These are phyloP conservation scores for Drosophila tripunctata DNA, from an alignment of 2,888 invertebrate genomes.

Conservation along the genomic window DNA sequence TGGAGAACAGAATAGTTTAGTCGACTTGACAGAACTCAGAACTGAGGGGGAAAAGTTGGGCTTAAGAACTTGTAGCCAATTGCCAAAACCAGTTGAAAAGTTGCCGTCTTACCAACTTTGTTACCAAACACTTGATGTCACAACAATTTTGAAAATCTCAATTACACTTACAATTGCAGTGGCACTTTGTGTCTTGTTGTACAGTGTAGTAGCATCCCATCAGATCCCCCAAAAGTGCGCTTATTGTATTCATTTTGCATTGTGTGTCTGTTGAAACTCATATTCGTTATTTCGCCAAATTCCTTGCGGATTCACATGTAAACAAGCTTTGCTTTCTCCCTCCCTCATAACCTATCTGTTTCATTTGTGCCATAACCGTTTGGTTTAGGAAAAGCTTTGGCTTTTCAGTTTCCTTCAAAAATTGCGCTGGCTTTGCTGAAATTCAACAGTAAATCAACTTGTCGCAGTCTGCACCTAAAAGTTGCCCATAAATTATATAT, in stretches of 20 bases:
- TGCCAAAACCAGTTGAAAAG: conserved; percentile 32
- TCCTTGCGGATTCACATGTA: conserved; percentile 37
- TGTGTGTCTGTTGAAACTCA: conserved; percentile 1
- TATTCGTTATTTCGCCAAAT: conserved; percentile 13
- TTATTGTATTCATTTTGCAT: conserved; percentile 13
- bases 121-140: conserved; percentile 28
- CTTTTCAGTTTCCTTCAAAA: conserved; percentile 29
- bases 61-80: conserved; percentile 30
- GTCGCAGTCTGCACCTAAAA: conserved; percentile 12
- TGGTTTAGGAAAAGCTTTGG: conserved; percentile 3
- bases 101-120: conserved; percentile 39
- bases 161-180: conserved; percentile 45
- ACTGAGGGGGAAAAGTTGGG: conserved; percentile 23
- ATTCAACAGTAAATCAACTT: conserved; percentile 50
- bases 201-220: conserved; percentile 31
- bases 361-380: conserved; percentile 1
- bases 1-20: conserved; percentile 11
- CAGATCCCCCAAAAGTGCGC: conserved; percentile 17
- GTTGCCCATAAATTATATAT: conserved; percentile 49
- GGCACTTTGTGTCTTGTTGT: neutral
- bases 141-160: conserved; percentile 45
- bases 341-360: neutral
- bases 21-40: conserved; percentile 32
- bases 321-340: conserved; percentile 26
- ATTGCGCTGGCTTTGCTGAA: conserved; percentile 31